Evolutionary conservation across 2,888 invertebrate genomes (phyloP).

Genomic region (Drymonia ruficornis): DNA sequence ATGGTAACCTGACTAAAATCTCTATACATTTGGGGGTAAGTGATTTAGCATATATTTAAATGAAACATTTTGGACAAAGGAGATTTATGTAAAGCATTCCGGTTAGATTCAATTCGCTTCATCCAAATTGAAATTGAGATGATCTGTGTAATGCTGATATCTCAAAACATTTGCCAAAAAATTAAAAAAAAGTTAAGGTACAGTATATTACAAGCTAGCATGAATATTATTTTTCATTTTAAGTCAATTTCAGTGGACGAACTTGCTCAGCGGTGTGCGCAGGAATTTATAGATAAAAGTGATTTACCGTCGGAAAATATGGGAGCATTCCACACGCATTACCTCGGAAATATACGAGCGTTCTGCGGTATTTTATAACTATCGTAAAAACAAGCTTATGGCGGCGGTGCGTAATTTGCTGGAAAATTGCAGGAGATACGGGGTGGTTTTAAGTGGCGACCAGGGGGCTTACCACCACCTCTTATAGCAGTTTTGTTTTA

Average conservation of each 20-base stretch:
- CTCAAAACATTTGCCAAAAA: background rate
- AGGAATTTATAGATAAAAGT: constrained; percentile 20
- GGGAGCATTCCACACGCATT: constrained; percentile 19
- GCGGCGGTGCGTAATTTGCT: background rate
- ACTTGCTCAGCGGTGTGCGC: constrained; percentile 2
- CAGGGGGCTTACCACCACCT: too few relatives aligned
- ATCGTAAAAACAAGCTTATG: background rate
- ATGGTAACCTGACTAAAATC: too few relatives aligned
- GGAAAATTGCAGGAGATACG: background rate
- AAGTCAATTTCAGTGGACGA: background rate
- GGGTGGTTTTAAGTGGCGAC: background rate
- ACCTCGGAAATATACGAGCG: constrained; percentile 10
- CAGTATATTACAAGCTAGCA: background rate
- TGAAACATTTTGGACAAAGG: too few relatives aligned
- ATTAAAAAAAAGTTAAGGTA: background rate
- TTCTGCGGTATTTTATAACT: constrained; percentile 10
- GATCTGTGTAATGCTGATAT: background rate
- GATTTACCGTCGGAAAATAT: constrained; percentile 19
- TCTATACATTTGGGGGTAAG: too few relatives aligned
- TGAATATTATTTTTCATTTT: background rate
- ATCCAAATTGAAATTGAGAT: background rate
- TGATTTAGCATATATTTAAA: too few relatives aligned
- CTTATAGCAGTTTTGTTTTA: too few relatives aligned
- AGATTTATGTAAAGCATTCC: background rate
- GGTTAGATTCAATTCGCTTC: background rate